Evolutionary conservation across 2,113 vertebrate species (phyloP).

Genomic region (Elephantulus edwardii): DNA sequence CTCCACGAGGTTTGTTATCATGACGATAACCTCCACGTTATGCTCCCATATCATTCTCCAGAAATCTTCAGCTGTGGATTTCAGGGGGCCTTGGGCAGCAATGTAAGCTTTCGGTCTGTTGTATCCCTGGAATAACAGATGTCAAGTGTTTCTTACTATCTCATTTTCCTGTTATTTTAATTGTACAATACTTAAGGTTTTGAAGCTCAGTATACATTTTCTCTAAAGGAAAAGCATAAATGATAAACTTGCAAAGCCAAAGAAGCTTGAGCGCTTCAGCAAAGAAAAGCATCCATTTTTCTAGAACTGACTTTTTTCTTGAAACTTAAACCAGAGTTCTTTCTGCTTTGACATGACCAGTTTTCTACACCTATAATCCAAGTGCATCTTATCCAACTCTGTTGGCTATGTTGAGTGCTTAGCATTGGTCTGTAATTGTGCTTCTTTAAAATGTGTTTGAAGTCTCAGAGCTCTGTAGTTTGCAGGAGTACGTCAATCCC

Average conservation of each 20-base stretch:
- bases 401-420: background rate
- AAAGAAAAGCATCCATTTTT: background rate
- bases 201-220: background rate
- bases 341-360: background rate
- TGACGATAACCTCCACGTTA: constrained; percentile 93
- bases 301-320: background rate
- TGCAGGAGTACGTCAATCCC: background rate
- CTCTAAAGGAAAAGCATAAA: background rate
- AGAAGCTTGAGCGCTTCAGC: background rate
- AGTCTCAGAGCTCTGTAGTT: background rate
- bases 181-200: background rate
- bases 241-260: background rate
- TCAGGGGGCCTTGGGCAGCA: constrained; percentile 96
- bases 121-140: constrained; percentile 89
- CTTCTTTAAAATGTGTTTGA: background rate
- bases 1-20: constrained; percentile 98
- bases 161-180: background rate
- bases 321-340: background rate
- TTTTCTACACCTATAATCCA: background rate
- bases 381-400: background rate
- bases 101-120: constrained; percentile 94
- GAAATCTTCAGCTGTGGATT: constrained; percentile 94
- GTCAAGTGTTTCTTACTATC: constrained; percentile 61
- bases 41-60: constrained; percentile 99
- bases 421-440: background rate